Evolutionary conservation across 2,888 invertebrate species (phyloP).

Genomic region (Perizoma affinitatum): DNA sequence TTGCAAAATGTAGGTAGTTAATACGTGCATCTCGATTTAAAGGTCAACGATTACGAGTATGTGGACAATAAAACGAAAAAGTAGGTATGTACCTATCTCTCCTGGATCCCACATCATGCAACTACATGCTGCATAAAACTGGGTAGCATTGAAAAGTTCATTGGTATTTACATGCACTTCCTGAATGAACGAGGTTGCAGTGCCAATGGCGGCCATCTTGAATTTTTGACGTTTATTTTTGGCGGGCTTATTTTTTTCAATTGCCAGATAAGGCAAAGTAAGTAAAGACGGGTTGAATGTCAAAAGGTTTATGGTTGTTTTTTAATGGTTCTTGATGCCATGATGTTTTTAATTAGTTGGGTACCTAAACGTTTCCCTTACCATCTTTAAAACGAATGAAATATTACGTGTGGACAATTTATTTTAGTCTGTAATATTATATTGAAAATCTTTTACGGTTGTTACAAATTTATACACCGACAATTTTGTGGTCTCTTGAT

Average conservation of each 20-base stretch:
- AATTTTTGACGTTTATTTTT: conserved; percentile 81
- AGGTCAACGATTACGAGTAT: conserved; percentile 56
- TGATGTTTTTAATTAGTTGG: conserved; percentile 15
- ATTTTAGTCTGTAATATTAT: too few relatives aligned
- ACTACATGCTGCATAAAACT: conserved; percentile 42
- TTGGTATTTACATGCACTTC: conserved; percentile 82
- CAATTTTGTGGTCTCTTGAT: too few relatives aligned
- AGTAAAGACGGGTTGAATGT: conserved; percentile 47
- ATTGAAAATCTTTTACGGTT: too few relatives aligned
- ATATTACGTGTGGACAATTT: not conserved
- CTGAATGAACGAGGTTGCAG: conserved; percentile 70
- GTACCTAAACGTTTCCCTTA: not conserved
- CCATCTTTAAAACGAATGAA: not conserved
- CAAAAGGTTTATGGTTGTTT: conserved; percentile 30
- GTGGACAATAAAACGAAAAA: conserved; percentile 38
- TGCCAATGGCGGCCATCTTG: conserved; percentile 72
- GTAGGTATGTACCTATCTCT: conserved; percentile 14
- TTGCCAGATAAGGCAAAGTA: conserved; percentile 54
- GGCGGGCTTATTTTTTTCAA: conserved; percentile 62
- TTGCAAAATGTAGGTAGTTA: conserved; percentile 39
- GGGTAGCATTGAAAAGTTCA: conserved; percentile 82
- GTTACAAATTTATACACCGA: too few relatives aligned
- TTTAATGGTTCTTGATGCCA: conserved; percentile 30
- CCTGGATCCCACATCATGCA: conserved; percentile 30
- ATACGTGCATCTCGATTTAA: conserved; percentile 56